Evolutionary conservation across 2,113 vertebrate genomes (phyloP), one percentile per base, ranked within the genome.

Genomic region (Menura novaehollandiae): DNA sequence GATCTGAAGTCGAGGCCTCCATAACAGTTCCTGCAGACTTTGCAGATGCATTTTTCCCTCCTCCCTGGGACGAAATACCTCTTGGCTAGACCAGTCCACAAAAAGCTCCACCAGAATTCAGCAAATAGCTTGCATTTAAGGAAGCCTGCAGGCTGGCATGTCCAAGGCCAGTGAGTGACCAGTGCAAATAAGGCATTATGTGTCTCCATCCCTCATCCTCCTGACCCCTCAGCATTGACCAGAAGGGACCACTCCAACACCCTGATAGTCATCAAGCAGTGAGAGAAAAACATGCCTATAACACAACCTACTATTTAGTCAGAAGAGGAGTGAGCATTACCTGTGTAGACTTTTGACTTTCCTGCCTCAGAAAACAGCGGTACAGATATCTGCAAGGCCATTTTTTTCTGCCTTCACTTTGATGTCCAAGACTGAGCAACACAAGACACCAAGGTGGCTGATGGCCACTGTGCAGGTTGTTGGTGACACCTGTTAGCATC

Each of bases 1-100:
- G 98, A 99, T 98, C 98, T 91, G 13, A 88, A 95, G 95, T 75
- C 4, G 47, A 94, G 97, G 97, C 98, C 98, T 97, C 98, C 97
- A 97, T 81, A 98, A 98, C 98, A 97, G 98, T 96, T 97, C 98
- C 98, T 97, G 98, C 97, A 97, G 95, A 91, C 73, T 98, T 98
- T 95, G 97, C 98, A 98, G 98, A 98, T 99, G 98, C 98, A 97
- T 98, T 97, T 97, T 44, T 59, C 71, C 87, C 92, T 89, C 91
- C 71, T 72, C 85, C 82, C 39, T 44, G 80, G 85, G 89, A 92
- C 93, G 83, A 96, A 97, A 97, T 88, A 96, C 92, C 91, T 94
- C 95, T 94, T 86, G 91, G 92, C 95, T 91, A 97, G 97, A 97
- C 91, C 39, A 64, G 92, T 43, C 76, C 92, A 92, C 94, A 97